phyloP scores from a whole-genome alignment of 2,888 invertebrate genomes.

The Calameuta filiformis region DNA sequence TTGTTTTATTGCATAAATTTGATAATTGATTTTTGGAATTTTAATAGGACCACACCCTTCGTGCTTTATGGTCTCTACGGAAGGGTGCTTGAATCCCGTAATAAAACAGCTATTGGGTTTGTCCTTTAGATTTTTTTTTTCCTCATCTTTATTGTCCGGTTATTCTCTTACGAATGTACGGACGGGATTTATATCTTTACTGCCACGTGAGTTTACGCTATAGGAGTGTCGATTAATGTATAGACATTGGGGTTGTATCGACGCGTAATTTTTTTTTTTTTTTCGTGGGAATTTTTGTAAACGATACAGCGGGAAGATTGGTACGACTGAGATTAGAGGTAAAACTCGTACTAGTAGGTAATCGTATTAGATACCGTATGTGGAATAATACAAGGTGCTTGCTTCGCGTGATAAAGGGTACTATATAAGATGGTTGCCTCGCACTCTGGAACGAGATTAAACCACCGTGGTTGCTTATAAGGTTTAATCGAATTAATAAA shows the following conservation, averaged over 20 bases:
- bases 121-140: neutral
- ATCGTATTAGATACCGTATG: neutral
- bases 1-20: neutral
- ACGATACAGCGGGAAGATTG: neutral
- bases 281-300: neutral
- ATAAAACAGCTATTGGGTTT: neutral
- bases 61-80: too few relatives aligned
- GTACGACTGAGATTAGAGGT: neutral
- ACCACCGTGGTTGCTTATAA: constrained; percentile 50
- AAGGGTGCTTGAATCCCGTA: neutral
- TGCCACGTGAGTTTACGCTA: neutral
- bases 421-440: constrained; percentile 50
- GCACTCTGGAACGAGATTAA: constrained; percentile 53
- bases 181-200: neutral
- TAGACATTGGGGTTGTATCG: neutral
- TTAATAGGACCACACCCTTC: constrained; percentile 27
- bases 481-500: constrained; percentile 61
- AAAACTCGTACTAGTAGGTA: neutral
- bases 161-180: neutral
- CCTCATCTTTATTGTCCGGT: neutral
- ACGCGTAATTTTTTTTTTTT: neutral
- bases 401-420: constrained; percentile 53
- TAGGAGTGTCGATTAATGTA: constrained; percentile 7
- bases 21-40: constrained; percentile 32
- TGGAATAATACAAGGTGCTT: constrained; percentile 12